Base-by-base conservation (phyloP, 2,113 vertebrate genomes). In the Motacilla alba region DNA sequence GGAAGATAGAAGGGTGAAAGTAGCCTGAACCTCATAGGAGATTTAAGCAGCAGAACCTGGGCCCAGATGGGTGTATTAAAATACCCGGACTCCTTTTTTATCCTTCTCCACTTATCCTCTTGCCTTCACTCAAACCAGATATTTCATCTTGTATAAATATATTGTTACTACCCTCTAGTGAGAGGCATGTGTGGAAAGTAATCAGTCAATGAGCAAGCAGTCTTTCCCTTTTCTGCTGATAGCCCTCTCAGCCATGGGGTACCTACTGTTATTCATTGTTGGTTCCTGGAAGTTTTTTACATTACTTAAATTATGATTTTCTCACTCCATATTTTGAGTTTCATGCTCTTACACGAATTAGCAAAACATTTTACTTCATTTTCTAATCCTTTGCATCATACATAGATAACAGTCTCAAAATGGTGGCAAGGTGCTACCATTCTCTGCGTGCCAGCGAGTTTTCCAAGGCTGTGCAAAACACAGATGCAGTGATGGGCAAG, bases 361-460 rank as follows among this genome's bases (percentile, higher is more conserved):
- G 24, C 44, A 67, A 13, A 59, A 72, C 19, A 67, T 47, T 53
- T 63, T 33, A 13, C 33, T 86, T 92, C 4, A 5, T 81, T 78
- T 90, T 55, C 47, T 44, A n/a, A 9, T 70, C 8, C 39, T 79
- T 80, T 58, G 4, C 12, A 11, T 88, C 18, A 7, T 44, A 24
- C 12, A 2, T 8, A 78, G 41, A 60, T 35, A 47, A 37, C 11
- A 60, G 70, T 78, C 15, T 69, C 53, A 22, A 18, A 63, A 52
- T 0, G 0, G 37, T 49, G 59, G 44, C 58, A 76, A 37, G 39
- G 17, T 68, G 37, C 26, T 75, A 2, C 46, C 31, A 2, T 72
- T 67, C n/a, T 70, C 20, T 0, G 0, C 26, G 39, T 52, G 59
- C 56, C 72, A 33, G 27, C 1, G 2, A 17, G 20, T 15, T 39